These are phyloP conservation scores for Pituophis catenifer DNA, from an alignment of 2,113 vertebrate species.

Conservation along the genomic window DNA sequence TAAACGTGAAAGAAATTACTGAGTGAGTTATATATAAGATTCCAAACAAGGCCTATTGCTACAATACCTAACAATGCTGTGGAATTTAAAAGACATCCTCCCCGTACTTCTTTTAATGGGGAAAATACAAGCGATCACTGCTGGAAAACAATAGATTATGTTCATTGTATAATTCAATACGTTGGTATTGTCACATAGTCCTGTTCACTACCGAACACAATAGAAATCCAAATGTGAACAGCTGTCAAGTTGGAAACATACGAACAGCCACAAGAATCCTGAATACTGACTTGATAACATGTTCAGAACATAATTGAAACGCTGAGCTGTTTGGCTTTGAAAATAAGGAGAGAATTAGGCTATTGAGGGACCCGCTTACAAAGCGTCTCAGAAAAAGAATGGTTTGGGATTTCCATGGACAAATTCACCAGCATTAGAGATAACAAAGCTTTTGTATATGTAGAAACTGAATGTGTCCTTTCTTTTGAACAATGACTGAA, in stretches of 20 bases:
- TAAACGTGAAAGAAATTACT: not conserved
- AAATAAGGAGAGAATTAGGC: not conserved
- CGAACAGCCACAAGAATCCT: not conserved
- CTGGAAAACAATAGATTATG: not conserved
- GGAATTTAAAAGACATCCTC: not conserved
- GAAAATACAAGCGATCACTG: not conserved
- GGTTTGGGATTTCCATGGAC: conserved; percentile 5
- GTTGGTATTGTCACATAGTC: not conserved
- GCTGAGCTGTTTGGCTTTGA: not conserved
- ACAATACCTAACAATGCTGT: not conserved
- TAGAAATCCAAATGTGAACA: not conserved
- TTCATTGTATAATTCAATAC: not conserved
- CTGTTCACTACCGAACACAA: not conserved
- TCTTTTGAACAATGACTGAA: not conserved
- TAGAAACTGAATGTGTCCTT: not conserved
- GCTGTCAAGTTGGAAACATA: conserved; percentile 4
- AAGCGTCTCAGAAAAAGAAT: conserved; percentile 9
- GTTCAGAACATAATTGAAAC: conserved; percentile 20
- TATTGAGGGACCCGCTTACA: conserved; percentile 2
- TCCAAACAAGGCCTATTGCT: not conserved
- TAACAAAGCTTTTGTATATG: conserved; percentile 13
- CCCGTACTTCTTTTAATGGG: not conserved
- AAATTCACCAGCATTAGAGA: not conserved
- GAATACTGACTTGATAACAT: conserved; percentile 13
- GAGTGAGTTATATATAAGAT: not conserved